Base-by-base conservation (phyloP, 53 echinoderm and acorn worm species). In the Antedon mediterranea region DNA sequence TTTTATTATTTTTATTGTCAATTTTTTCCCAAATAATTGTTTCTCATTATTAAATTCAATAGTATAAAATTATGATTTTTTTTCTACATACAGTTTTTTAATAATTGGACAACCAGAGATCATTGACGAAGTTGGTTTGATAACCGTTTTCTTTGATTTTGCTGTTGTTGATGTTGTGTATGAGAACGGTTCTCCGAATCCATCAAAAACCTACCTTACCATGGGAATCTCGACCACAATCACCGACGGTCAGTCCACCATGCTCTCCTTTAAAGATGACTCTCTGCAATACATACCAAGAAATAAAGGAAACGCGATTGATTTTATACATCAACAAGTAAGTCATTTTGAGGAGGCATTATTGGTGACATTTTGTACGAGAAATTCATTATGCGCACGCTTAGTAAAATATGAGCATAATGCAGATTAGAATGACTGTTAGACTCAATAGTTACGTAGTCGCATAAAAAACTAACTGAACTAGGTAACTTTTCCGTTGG, bases 71-170 rank as follows among this genome's bases (percentile, higher is more conserved):
- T 7, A 5, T 41, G 13, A 7, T 41, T 13, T 41, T 41, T 13
- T 41, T 13, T 41, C 41, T 41, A 13, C 2, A 57, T 41, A 13
- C 2, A 57, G 57, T 18, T 57, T 57, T 18, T 15, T 57, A 18
- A 57, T 23, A 57, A 15, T 57, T 26, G 57, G 57, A 57, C 32
- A 43, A 71, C 77, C 83, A 0, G 73, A 33, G 41, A 83, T 83
- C 71, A 30, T 71, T 14, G 32, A 43, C 13, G 15, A 20, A 23
- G 80, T 83, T n/a, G 86, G 82, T 20, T 43, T 71, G 23, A 83
- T 90, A n/a, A 34, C 79, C 5, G 85, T 85, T 30, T 43, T 82
- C 11, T 90, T 90, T 85, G 91, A 90, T 83, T 90, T 83, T 74
- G 88, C 83, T 71, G 83, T 90, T 29, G 88, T 88, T 9, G 83